Base-by-base conservation (phyloP, 2,888 invertebrate genomes). In the Gari tellinella region DNA sequence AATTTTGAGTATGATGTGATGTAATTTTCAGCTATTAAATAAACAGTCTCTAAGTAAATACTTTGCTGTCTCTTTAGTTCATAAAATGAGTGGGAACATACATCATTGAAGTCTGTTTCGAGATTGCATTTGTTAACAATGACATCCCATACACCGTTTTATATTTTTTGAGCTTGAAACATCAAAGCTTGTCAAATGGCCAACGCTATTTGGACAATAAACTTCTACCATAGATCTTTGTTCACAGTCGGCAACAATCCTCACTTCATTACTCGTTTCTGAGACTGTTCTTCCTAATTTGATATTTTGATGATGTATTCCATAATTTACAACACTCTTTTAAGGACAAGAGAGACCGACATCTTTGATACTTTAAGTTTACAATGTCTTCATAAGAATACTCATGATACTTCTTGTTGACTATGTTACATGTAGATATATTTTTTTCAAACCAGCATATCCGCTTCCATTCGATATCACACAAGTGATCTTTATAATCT, bases 361-460 rank as follows among this genome's bases (percentile, higher is more conserved):
- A 51, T 52, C 19, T 51, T 12, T 25, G n/a, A 26, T 41, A 62
- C 43, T 52, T 62, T 2, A 61, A 15, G 8, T n/a, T 21, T 25
- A 62, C 12, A 21, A 41, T 15, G 1, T 62, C 43, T 17, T 62
- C 62, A 23, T 52, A 52, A n/a, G 51, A 31, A n/a, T 43, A 15
- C 8, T 62, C 62, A 21, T 26, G 17, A 17, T 43, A 52, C 17
- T 52, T 25, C n/a, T n/a, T n/a, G n/a, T n/a, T n/a, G n/a, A 52
- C 26, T 15, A 10, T 37, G 12, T 49, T 61, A n/a, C n/a, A n/a
- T n/a, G n/a, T n/a, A 2, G 61, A 49, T 41, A 51, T 40, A 31
- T 51, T 26, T 10, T 62, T 51, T 41, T 62, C 52, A 43, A 52
- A 62, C 52, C 52, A 62, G 23, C 62, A 52, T 17, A 62, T 61